Conservation (phyloP, 2,113 vertebrate genomes). For the human region DNA sequence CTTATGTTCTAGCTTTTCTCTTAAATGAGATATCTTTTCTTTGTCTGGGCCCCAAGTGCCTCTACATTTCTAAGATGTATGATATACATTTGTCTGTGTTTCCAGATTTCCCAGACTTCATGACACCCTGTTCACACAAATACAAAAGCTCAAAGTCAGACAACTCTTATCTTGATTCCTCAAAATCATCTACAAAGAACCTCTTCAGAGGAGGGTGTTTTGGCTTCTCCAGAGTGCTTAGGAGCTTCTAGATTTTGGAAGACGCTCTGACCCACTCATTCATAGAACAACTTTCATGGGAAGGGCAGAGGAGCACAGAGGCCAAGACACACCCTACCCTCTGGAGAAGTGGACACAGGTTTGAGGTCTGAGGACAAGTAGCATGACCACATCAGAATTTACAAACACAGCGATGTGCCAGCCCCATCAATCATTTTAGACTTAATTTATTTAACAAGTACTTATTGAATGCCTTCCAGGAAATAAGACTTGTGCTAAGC, state of each 20-base stretch:
- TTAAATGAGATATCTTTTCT: not conserved
- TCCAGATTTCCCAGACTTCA: no score
- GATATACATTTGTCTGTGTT: no score
- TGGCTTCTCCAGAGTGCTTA: conserved; percentile 96
- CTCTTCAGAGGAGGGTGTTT: conserved; percentile 95
- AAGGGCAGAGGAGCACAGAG: not conserved
- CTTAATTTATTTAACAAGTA: not conserved
- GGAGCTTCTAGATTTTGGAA: conserved; percentile 97
- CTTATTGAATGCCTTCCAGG: not conserved
- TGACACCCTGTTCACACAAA: not conserved
- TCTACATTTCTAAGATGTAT: not conserved
- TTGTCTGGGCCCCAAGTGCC: not conserved
- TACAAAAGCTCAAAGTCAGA: not conserved
- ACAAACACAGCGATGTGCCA: not conserved
- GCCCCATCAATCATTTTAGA: not conserved
- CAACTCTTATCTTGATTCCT: conserved; percentile 92
- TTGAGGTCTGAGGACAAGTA: not conserved
- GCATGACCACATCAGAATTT: fast-evolving
- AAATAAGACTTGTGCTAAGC: not conserved
- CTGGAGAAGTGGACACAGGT: not conserved
- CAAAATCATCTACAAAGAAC: conserved; percentile 96
- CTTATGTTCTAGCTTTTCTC: not conserved
- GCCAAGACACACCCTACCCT: fast-evolving
- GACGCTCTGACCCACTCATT: conserved; percentile 92
- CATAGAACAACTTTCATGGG: conserved; percentile 91